Base-by-base conservation (phyloP, 30 jellyfish, hydroid and myxozoan genomes). In the Haliclystus octoradiatus region DNA sequence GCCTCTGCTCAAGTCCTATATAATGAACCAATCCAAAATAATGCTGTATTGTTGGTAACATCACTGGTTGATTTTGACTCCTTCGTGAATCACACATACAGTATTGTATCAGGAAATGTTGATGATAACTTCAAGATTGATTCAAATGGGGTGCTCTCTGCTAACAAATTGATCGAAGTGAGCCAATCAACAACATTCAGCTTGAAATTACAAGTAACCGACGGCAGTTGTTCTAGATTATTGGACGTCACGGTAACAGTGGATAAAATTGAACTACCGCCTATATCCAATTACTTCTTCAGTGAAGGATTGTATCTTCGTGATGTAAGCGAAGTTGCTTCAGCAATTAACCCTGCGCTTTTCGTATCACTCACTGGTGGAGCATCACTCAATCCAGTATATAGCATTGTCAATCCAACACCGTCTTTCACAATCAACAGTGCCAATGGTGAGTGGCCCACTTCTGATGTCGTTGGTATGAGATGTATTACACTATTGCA, bases 221-320 rank as follows among this genome's bases (percentile, higher is more conserved):
- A 88, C 60, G 84, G 94, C 4, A 50, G 31, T 22, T 70, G 62
- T 40, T 27, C 40, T 3, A 62, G 75, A 9, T 46, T n/a, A 26
- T 60, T 69, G 1, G 62, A 31, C 40, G 70, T 73, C 28, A 84
- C 66, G 13, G 62, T 50, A 0, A 92, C 81, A 33, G 70, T 32
- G 31, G 47, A 67, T 1, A 33, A 7, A 63, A 75, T 79, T 1
- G 24, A 49, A 19, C 70, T 51, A 27, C 49, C 66, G 23, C 26
- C 13, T 32, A 26, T 49, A 23, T 79, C 82, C 64, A 68, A 76
- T 26, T 93, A 93, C n/a, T 29, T 61, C 34, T 86, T 86, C 84
- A 67, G 62, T 31, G 79, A 70, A 50, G 73, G 84, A 65, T 33
- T 74, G 62, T 78, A 78, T 49, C 63, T 52, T 7, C 57, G 57